These are phyloP conservation scores for Leptinotarsa defecta DNA, from an alignment of 1,140 invertebrate species.

Conservation along the genomic window DNA sequence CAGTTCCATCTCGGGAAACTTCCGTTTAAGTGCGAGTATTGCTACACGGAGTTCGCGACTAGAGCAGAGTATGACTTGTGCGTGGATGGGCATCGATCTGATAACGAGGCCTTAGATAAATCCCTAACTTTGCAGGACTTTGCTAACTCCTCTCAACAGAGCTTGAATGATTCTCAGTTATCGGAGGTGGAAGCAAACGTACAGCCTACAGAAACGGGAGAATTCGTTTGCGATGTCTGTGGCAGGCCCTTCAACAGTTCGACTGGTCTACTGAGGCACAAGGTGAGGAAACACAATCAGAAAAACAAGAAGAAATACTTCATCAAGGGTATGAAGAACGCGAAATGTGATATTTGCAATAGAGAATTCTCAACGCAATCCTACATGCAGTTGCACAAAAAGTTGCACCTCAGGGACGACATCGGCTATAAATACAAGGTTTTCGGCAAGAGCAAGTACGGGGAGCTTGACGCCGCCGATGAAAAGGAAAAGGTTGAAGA, in stretches of 20 bases:
- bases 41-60: slow-evolving; percentile 39
- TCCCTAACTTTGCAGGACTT: slow-evolving; percentile 49
- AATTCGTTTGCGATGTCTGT: slow-evolving; percentile 47
- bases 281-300: slow-evolving; percentile 49
- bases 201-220: slow-evolving; percentile 37
- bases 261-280: slow-evolving; percentile 46
- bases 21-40: slow-evolving; percentile 49
- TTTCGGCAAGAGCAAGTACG: slow-evolving; percentile 45
- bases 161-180: neutral
- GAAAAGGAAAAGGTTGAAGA: slow-evolving; percentile 33
- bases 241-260: slow-evolving; percentile 43
- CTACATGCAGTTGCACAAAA: slow-evolving; percentile 50
- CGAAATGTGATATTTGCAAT: slow-evolving; percentile 52
- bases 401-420: slow-evolving; percentile 48
- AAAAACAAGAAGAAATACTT: slow-evolving; percentile 51
- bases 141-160: slow-evolving; percentile 14
- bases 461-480: slow-evolving; percentile 13
- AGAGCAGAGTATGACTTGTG: slow-evolving; percentile 45
- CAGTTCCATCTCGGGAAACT: slow-evolving; percentile 49
- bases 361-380: slow-evolving; percentile 51
- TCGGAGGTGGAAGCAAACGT: slow-evolving; percentile 21
- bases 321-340: slow-evolving; percentile 53
- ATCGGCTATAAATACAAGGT: slow-evolving; percentile 50
- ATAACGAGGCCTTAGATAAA: slow-evolving; percentile 34
- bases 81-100: slow-evolving; percentile 39